phyloP scores from a whole-genome alignment of 2,113 vertebrate species.

The Sapayoa aenigma region DNA sequence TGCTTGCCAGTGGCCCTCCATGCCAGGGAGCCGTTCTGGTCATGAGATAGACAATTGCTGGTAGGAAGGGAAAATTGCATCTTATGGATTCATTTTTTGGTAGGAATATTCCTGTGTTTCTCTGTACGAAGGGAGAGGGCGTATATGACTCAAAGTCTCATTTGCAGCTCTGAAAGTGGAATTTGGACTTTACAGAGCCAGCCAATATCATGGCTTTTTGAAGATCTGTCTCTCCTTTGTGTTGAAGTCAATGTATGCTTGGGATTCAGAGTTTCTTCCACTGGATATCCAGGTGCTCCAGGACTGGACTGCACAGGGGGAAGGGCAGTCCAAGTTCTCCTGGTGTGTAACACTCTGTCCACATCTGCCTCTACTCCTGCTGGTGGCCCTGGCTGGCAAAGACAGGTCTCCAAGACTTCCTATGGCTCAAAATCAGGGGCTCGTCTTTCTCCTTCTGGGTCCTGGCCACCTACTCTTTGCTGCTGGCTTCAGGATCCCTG shows the following conservation, averaged over 20 bases:
- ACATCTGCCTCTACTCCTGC: background rate
- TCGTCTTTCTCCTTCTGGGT: background rate
- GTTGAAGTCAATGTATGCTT: background rate
- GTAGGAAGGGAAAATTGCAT: background rate
- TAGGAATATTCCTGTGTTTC: background rate
- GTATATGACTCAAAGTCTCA: fast-evolving
- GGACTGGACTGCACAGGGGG: background rate
- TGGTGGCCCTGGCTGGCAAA: background rate
- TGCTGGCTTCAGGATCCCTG: background rate
- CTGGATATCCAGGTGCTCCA: background rate
- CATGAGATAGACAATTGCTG: background rate
- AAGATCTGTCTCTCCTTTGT: background rate
- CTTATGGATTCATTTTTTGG: background rate
- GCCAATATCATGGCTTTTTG: background rate
- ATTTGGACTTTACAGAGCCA: background rate
- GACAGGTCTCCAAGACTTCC: background rate
- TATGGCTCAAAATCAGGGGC: background rate
- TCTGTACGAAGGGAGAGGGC: background rate
- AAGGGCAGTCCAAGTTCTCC: background rate
- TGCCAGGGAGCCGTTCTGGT: background rate
- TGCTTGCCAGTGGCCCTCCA: background rate
- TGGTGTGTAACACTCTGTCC: background rate
- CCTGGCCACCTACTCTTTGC: background rate
- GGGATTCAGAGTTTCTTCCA: background rate
- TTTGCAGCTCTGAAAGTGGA: background rate